Evolutionary conservation across 2,113 vertebrate genomes (phyloP).

Genomic region (Antidorcas marsupialis): DNA sequence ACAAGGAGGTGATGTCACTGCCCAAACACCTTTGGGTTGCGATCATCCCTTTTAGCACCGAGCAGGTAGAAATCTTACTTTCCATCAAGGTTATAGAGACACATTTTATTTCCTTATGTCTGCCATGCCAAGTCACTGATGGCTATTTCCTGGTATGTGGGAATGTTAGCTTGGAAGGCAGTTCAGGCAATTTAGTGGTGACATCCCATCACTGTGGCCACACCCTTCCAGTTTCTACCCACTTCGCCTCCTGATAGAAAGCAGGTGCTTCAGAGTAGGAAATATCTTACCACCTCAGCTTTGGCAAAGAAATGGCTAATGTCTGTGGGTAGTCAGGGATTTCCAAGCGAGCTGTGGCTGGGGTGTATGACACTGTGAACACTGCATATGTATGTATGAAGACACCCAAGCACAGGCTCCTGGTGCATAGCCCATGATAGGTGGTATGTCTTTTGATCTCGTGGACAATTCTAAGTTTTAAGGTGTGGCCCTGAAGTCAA

Average conservation of each 20-base stretch:
- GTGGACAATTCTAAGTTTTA: not conserved
- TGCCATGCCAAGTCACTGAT: fast-evolving
- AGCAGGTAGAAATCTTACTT: not conserved
- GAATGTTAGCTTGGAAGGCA: not conserved
- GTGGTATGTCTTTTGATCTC: not conserved
- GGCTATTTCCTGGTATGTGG: not conserved
- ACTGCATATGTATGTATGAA: fast-evolving
- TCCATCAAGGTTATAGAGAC: not conserved
- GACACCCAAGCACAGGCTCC: fast-evolving
- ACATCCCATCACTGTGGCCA: not conserved
- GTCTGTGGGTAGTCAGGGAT: not conserved
- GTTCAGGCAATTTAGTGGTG: not conserved
- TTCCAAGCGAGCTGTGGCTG: not conserved
- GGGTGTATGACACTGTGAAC: fast-evolving
- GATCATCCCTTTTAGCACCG: not conserved
- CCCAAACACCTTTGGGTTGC: not conserved
- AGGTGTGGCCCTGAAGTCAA: not conserved
- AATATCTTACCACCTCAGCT: not conserved
- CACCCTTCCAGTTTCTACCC: not conserved
- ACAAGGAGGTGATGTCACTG: fast-evolving
- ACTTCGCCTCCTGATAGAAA: not conserved
- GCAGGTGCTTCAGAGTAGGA: not conserved
- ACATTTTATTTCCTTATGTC: not conserved
- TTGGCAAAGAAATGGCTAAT: not conserved
- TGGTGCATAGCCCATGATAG: fast-evolving